Conservation (phyloP, 2,113 vertebrate genomes). For the Toxostoma redivivum region DNA sequence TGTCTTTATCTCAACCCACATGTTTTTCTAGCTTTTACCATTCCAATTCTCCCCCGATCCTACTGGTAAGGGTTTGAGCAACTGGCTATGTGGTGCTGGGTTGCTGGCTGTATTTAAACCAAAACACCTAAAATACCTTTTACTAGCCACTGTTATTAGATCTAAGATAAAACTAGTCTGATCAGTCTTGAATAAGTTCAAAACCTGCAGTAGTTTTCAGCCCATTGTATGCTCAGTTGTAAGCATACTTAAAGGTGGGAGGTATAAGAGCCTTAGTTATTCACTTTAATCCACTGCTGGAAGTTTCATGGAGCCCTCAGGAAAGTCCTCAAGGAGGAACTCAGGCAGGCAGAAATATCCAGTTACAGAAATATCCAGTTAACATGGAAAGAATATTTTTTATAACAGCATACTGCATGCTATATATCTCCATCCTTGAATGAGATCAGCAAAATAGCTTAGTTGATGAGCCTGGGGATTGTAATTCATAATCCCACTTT, state of each 20-base stretch:
- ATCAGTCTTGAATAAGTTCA: background rate
- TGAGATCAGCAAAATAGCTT: background rate
- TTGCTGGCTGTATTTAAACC: background rate
- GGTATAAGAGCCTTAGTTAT: background rate
- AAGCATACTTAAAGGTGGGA: background rate
- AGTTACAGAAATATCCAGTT: background rate
- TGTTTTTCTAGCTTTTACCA: background rate
- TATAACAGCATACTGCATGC: background rate
- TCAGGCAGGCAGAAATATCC: background rate
- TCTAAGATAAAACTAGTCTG: background rate
- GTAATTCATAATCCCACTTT: background rate
- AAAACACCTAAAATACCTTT: background rate
- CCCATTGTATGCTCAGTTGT: background rate
- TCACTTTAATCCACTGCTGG: background rate
- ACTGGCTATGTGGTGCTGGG: background rate
- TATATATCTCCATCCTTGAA: background rate
- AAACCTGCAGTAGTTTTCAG: background rate
- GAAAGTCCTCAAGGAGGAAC: background rate
- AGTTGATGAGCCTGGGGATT: background rate
- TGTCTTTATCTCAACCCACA: background rate
- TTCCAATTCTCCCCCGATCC: background rate
- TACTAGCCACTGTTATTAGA: background rate
- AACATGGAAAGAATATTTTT: background rate
- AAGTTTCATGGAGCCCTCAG: background rate
- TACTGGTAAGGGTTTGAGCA: fast-evolving